Conservation (phyloP, 2,113 vertebrate genomes). For the Sturnus vulgaris region DNA sequence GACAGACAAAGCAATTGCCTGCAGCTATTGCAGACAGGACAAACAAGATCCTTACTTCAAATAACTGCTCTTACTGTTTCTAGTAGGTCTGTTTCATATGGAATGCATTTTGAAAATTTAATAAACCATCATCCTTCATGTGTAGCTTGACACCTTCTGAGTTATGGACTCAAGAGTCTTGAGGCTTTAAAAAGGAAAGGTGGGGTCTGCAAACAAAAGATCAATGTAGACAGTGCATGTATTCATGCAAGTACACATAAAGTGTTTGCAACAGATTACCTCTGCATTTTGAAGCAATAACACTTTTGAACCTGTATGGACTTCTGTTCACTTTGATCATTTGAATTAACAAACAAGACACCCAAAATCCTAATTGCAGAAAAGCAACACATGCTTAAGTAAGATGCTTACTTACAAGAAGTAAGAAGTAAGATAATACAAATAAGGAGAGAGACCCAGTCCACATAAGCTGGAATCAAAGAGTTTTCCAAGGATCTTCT, state of each 20-base stretch:
- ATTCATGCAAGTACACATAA: background rate
- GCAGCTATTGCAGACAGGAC: background rate
- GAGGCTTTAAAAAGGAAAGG: background rate
- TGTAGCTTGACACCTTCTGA: constrained; percentile 2
- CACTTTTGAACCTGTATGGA: background rate
- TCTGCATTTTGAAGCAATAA: background rate
- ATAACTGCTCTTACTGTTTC: background rate
- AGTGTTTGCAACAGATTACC: background rate
- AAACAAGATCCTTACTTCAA: constrained; percentile 26
- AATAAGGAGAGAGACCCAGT: background rate
- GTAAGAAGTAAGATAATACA: background rate
- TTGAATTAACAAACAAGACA: background rate
- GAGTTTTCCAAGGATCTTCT: background rate
- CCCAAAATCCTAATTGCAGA: background rate
- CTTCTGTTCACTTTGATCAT: background rate
- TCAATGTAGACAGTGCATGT: background rate
- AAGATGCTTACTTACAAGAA: background rate
- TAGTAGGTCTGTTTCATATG: background rate
- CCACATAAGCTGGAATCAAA: background rate
- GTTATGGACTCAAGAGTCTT: background rate
- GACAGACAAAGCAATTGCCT: background rate
- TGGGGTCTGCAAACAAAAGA: background rate
- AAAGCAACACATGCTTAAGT: background rate
- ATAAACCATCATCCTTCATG: constrained; percentile 14
- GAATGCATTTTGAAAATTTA: constrained; percentile 46